A percentile compares a stretch with the other conserved stretches of the same genome.
Evolutionary conservation across 1,140 invertebrate species (phyloP).

Genomic region (Zeugodacus cucurbitae): DNA sequence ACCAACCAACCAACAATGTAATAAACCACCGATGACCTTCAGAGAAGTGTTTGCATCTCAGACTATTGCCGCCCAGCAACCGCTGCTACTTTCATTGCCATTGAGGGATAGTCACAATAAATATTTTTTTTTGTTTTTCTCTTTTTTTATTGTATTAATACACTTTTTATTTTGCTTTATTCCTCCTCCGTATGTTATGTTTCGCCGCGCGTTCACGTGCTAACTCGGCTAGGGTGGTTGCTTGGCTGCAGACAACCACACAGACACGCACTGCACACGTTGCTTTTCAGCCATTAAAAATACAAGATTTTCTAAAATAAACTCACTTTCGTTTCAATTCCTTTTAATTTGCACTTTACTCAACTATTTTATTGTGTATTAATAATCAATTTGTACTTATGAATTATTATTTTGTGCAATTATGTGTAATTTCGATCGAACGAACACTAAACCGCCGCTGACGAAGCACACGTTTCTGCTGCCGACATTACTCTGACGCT

Average conservation of each 20-base stretch:
- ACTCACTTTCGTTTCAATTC: background rate
- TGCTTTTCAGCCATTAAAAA: background rate
- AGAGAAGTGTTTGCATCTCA: background rate
- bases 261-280: background rate
- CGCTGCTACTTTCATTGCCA: background rate
- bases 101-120: background rate
- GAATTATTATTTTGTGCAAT: background rate
- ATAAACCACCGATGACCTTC: constrained; percentile 11
- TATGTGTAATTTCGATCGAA: background rate
- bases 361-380: background rate
- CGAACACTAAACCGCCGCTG: background rate
- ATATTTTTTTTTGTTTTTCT: background rate
- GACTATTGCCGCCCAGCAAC: constrained; percentile 29
- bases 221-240: background rate
- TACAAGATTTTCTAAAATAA: background rate
- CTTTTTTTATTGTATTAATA: background rate
- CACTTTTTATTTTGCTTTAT: background rate
- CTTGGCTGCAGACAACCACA: background rate
- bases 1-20: background rate
- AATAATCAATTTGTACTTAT: background rate
- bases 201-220: background rate
- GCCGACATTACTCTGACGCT: background rate
- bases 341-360: background rate
- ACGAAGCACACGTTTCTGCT: constrained; percentile 9
- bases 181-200: background rate